Evolutionary conservation across 2,888 invertebrate genomes (phyloP).

Genomic region (Napeogenes sylphis): DNA sequence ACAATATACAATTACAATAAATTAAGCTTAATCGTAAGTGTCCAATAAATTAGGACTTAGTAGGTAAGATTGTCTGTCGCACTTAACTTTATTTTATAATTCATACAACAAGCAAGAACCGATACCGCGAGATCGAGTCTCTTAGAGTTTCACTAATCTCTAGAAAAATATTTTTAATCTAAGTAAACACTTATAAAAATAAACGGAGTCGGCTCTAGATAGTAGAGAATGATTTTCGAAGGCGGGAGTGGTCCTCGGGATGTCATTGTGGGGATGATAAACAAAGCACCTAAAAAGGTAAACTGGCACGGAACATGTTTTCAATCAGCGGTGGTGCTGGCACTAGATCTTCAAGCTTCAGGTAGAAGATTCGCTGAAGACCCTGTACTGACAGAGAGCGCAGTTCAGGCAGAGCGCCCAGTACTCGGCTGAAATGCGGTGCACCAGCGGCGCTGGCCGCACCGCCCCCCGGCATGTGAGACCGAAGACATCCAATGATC

Average conservation of each 20-base stretch:
- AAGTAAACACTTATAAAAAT: slow-evolving; percentile 71
- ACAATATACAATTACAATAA: slow-evolving; percentile 67
- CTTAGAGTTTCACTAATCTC: slow-evolving; percentile 63
- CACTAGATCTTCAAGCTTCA: slow-evolving; percentile 94
- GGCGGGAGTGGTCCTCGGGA: slow-evolving; percentile 70
- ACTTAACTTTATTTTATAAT: slow-evolving; percentile 34
- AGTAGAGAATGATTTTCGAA: slow-evolving; percentile 59
- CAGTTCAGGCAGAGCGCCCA: slow-evolving; percentile 95
- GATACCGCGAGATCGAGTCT: slow-evolving; percentile 74
- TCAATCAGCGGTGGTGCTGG: slow-evolving; percentile 95
- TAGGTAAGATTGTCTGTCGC: slow-evolving; percentile 53
- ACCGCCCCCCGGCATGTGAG: slow-evolving; percentile 94
- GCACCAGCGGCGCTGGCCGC: slow-evolving; percentile 93
- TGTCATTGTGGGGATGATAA: slow-evolving; percentile 26
- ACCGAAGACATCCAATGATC: slow-evolving; percentile 95
- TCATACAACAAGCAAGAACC: slow-evolving; percentile 53
- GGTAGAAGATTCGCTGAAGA: slow-evolving; percentile 94
- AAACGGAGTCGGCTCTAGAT: slow-evolving; percentile 68
- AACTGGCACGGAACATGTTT: slow-evolving; percentile 95
- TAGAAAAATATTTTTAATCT: slow-evolving; percentile 73
- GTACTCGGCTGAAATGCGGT: slow-evolving; percentile 94
- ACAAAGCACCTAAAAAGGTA: slow-evolving; percentile 86
- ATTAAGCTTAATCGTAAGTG: slow-evolving; percentile 62
- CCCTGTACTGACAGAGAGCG: slow-evolving; percentile 95
- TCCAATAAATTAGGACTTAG: slow-evolving; percentile 42